phyloP scores from a whole-genome alignment of 2,113 vertebrate species.

The Psephotus haematonotus region DNA sequence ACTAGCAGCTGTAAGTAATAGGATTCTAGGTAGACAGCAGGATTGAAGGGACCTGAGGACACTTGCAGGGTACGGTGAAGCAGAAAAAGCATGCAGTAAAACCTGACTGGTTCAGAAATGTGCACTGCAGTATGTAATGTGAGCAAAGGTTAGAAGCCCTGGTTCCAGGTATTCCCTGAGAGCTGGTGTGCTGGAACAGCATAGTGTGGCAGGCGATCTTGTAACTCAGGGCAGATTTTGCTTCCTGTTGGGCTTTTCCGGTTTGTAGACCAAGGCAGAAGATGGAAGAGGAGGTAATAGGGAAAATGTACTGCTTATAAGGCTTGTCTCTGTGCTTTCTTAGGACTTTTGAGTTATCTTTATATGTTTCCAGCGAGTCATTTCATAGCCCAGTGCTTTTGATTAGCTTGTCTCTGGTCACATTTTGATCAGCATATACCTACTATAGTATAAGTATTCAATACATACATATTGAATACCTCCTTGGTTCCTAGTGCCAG shows the following conservation, averaged over 20 bases:
- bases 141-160: not conserved
- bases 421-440: not conserved
- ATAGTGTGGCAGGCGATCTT: rapidly evolving
- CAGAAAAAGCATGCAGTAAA: not conserved
- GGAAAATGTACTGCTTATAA: not conserved
- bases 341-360: not conserved
- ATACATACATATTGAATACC: not conserved
- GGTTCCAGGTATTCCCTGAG: not conserved
- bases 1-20: not conserved
- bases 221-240: not conserved
- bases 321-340: not conserved
- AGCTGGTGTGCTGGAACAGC: not conserved
- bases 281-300: not conserved
- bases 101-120: not conserved
- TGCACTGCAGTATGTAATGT: rapidly evolving
- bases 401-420: not conserved
- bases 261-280: not conserved
- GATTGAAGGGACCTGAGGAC: not conserved
- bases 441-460: not conserved
- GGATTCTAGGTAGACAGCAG: not conserved
- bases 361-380: not conserved
- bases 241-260: not conserved
- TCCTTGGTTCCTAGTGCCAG: not conserved
- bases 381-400: not conserved
- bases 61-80: not conserved